Base-by-base conservation (phyloP, 2,113 vertebrate species). In the Salvelinus sp. region DNA sequence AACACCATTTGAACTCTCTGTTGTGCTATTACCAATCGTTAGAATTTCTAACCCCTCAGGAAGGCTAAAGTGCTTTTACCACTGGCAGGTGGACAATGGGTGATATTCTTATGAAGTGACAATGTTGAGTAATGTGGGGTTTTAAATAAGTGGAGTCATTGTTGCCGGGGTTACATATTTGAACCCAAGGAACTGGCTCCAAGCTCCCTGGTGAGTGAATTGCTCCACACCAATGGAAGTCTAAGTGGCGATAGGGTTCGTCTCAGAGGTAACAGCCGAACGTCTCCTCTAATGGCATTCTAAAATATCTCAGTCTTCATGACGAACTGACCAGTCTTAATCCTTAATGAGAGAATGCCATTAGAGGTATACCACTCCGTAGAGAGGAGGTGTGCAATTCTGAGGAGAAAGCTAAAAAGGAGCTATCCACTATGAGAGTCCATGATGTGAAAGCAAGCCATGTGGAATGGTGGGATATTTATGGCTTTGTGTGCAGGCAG, bases 391-490 rank as follows among this genome's bases (percentile, higher is more conserved):
- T 62, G 58, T 62, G 58, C n/a, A 10, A 22, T 62, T 62, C 58
- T 22, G n/a, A 22, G n/a, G 38, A 44, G 38, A 44, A 44, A 62
- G 58, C 18, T 20, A 22, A 62, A 60, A 62, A 23, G 20, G 4
- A 7, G 16, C 58, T 6, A 6, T 62, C 6, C 73, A 78, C 9
- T 13, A 71, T 57, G 57, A 81, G 71, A 65, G 23, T 44, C 57
- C 12, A 54, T 54, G 16, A 54, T 54, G 64, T 58, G 74, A 79
- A 76, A 79, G 72, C 73, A 76, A 80, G 72, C 73, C 44, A 6
- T 76, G 60, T 54, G 68, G 73, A 72, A 23, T 6, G 69, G 57
- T 30, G 75, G 73, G 76, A 85, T 83, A 82, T 85, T 83, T 79
- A 78, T 84, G 82, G 72, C 65, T 58, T 75, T 83, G 74, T 69